Evolutionary conservation across 2,888 invertebrate genomes (phyloP).

Genomic region (Cerceris ruficornis): DNA sequence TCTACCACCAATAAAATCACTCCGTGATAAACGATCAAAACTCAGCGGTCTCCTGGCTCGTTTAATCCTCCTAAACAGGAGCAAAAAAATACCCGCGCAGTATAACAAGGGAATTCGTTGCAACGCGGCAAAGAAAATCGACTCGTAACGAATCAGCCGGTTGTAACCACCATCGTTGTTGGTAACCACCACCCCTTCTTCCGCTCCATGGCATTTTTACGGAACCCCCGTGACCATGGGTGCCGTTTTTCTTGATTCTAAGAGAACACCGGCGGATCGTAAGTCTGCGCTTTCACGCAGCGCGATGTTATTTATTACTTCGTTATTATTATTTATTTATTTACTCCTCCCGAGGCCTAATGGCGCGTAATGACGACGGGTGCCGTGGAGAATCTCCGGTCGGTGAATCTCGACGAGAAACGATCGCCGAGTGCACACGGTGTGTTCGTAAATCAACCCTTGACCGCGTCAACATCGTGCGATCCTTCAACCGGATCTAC

Average conservation of each 20-base stretch:
- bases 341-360: conserved; percentile 48
- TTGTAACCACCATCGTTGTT: conserved; percentile 4
- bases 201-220: conserved; percentile 13
- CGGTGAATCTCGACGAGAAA: neutral
- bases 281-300: conserved; percentile 24
- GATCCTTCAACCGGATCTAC: conserved; percentile 26
- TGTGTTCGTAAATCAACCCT: conserved; percentile 62
- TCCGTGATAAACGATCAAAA: neutral
- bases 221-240: neutral
- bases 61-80: conserved; percentile 4
- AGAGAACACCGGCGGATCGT: neutral
- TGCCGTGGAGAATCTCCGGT: neutral
- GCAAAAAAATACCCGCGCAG: conserved; percentile 17
- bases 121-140: conserved; percentile 3
- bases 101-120: conserved; percentile 31
- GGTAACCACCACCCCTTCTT: conserved; percentile 6
- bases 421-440: conserved; percentile 17
- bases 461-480: conserved; percentile 16
- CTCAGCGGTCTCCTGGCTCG: neutral
- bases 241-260: conserved; percentile 8
- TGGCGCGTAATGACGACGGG: conserved; percentile 57
- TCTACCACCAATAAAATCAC: too few species aligned
- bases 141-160: conserved; percentile 27
- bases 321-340: conserved; percentile 68
- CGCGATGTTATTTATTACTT: conserved; percentile 61